These are phyloP conservation scores for Idris sp. DNA, from an alignment of 1,140 invertebrate species.

Conservation along the genomic window DNA sequence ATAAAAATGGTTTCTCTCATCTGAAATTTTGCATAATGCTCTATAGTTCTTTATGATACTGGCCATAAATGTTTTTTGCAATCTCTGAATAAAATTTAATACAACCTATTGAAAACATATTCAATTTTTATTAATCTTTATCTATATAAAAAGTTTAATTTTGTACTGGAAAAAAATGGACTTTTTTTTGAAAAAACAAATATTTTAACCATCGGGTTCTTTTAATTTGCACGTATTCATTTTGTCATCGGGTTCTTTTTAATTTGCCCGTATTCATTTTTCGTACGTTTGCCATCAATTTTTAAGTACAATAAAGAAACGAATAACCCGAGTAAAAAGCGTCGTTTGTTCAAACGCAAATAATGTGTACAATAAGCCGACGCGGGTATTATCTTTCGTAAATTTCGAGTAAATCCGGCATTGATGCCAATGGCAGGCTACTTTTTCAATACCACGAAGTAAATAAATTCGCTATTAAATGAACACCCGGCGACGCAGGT, in stretches of 20 bases:
- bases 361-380: slow-evolving; percentile 49
- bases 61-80: no score
- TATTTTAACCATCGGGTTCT: background rate
- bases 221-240: slow-evolving; percentile 22
- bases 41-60: slow-evolving; percentile 31
- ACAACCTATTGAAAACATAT: background rate
- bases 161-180: no score
- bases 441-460: slow-evolving; percentile 61
- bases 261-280: slow-evolving; percentile 24
- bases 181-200: slow-evolving; percentile 1
- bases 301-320: slow-evolving; percentile 56
- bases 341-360: slow-evolving; percentile 46
- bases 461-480: slow-evolving; percentile 62
- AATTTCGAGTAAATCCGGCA: slow-evolving; percentile 37
- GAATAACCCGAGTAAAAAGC: slow-evolving; percentile 34
- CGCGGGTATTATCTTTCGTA: slow-evolving; percentile 36
- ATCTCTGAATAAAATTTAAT: slow-evolving; percentile 21
- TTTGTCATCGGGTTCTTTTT: slow-evolving; percentile 11
- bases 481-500: slow-evolving; percentile 32
- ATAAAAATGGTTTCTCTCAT: slow-evolving; percentile 26
- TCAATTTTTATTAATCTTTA: background rate
- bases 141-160: no score
- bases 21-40: slow-evolving; percentile 47
- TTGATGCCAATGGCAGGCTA: slow-evolving; percentile 60
- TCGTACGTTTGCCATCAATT: slow-evolving; percentile 35